phyloP scores from a whole-genome alignment of 1,140 invertebrate genomes.

The Temnothorax longispinosus region DNA sequence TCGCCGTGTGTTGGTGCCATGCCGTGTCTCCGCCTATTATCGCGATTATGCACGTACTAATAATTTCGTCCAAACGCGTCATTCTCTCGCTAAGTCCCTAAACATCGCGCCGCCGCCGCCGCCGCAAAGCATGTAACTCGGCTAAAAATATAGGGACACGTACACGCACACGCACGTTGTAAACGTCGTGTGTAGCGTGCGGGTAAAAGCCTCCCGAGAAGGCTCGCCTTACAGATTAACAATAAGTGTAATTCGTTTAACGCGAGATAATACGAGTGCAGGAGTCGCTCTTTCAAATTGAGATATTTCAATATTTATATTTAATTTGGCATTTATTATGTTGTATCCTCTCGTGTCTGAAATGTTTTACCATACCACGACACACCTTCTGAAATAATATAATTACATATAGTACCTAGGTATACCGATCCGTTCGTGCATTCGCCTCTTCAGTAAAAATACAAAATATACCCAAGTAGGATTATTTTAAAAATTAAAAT shows the following conservation, averaged over 20 bases:
- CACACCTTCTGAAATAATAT: not conserved
- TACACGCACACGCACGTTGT: not conserved
- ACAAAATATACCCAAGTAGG: not conserved
- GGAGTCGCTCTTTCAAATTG: not conserved
- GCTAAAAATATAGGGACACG: slow-evolving; percentile 39
- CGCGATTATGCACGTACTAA: slow-evolving; percentile 52
- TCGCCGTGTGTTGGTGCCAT: not conserved
- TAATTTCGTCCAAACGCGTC: slow-evolving; percentile 54
- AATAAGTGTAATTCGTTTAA: no score
- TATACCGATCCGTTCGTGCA: not conserved
- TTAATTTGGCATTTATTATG: slow-evolving; percentile 9
- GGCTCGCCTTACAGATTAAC: no score
- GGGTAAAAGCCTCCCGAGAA: not conserved
- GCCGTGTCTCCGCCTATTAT: slow-evolving; percentile 10
- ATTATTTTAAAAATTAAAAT: not conserved
- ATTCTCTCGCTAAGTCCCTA: slow-evolving; percentile 20
- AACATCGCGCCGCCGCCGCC: not conserved
- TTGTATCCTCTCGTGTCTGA: not conserved
- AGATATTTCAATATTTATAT: not conserved
- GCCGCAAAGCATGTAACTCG: not conserved
- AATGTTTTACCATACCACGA: not conserved
- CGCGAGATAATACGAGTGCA: not conserved
- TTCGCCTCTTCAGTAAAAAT: not conserved
- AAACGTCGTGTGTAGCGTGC: not conserved
- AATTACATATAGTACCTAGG: not conserved